A percentile compares a stretch with the other conserved stretches of the same genome.
phyloP scores from a whole-genome alignment of 1,140 invertebrate species.

The Procambarus virginalis region DNA sequence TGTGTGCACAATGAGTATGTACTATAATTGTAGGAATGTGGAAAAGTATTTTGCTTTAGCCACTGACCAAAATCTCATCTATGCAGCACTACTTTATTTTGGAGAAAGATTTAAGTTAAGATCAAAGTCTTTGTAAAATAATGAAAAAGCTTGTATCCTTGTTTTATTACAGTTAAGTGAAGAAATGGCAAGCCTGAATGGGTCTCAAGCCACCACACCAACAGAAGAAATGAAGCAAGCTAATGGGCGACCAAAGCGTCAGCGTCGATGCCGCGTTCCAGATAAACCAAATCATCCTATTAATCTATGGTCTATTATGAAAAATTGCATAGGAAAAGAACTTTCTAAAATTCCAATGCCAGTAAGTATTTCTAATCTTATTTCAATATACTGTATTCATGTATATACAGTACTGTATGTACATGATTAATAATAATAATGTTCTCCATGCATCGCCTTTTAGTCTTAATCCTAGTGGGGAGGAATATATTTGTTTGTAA shows the following conservation, averaged over 20 bases:
- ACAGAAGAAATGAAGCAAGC: conserved; percentile 31
- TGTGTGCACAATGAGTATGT: no score
- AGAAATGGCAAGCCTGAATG: conserved; percentile 68
- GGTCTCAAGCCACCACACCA: conserved; percentile 67
- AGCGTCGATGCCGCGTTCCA: conserved; percentile 86
- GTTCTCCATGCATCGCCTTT: no score
- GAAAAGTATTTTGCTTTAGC: no score
- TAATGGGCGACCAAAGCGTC: conserved; percentile 69
- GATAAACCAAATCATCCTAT: conserved; percentile 96
- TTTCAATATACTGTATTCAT: no score
- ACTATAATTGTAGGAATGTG: no score
- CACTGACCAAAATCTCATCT: no score
- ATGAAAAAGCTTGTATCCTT: background rate
- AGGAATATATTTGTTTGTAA: no score
- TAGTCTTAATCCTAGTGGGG: no score
- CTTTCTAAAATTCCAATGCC: conserved; percentile 99
- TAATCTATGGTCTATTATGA: conserved; percentile 99
- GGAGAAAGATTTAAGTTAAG: background rate
- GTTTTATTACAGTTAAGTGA: conserved; percentile 62
- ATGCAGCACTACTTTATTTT: no score
- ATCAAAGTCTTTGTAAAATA: background rate
- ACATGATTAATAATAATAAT: no score
- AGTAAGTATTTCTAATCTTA: conserved; percentile 75
- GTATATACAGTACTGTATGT: no score
- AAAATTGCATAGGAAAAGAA: conserved; percentile 99